Percentiles rank a stretch among this genome's conserved stretches.
These are phyloP conservation scores for Aspidiotus destructor DNA, from an alignment of 2,888 invertebrate species.

Conservation along the genomic window DNA sequence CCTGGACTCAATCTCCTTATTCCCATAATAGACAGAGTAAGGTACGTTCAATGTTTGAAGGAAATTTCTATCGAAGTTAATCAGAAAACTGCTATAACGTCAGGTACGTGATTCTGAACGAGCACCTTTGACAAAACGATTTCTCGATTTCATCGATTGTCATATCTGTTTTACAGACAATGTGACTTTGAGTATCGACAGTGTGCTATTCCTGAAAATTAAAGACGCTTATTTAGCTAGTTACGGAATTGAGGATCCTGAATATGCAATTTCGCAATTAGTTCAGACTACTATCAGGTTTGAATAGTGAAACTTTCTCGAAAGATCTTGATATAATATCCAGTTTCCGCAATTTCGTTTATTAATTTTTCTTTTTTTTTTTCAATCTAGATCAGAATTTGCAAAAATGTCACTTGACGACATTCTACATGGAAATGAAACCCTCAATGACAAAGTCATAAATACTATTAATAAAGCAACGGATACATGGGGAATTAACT, in stretches of 20 bases:
- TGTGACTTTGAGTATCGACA: slow-evolving; percentile 92
- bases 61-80: slow-evolving; percentile 99
- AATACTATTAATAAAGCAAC: slow-evolving; percentile 96
- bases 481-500: slow-evolving; percentile 95
- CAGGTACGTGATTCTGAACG: slow-evolving; percentile 44
- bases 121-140: neutral
- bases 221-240: slow-evolving; percentile 89
- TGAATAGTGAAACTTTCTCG: neutral
- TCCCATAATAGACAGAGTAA: slow-evolving; percentile 83
- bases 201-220: slow-evolving; percentile 88
- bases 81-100: slow-evolving; percentile 94
- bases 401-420: slow-evolving; percentile 95
- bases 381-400: slow-evolving; percentile 61
- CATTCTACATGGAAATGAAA: slow-evolving; percentile 92
- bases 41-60: slow-evolving; percentile 95
- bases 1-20: slow-evolving; percentile 89
- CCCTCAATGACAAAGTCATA: slow-evolving; percentile 87
- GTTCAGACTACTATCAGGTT: slow-evolving; percentile 98
- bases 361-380: neutral
- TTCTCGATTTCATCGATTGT: neutral
- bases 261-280: slow-evolving; percentile 96
- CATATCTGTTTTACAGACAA: slow-evolving; percentile 56
- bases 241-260: slow-evolving; percentile 98
- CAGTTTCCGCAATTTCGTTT: neutral
- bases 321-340: neutral